These are phyloP conservation scores for Papilio protenor DNA, from an alignment of 2,888 invertebrate genomes.

Conservation along the genomic window DNA sequence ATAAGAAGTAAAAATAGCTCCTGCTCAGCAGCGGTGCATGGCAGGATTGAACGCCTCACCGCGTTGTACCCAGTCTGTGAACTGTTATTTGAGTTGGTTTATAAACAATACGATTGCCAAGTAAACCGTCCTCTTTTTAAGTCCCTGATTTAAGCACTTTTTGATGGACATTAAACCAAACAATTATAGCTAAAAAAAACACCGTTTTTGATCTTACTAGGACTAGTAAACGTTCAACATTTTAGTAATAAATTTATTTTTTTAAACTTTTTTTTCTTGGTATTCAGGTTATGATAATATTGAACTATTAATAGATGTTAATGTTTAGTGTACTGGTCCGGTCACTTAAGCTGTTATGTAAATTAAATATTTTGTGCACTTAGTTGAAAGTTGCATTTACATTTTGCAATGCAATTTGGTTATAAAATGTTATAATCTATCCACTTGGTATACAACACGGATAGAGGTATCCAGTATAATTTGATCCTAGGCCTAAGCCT, in stretches of 20 bases:
- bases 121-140: not conserved
- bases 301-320: not conserved
- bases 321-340: not conserved
- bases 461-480: no score
- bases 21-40: conserved; percentile 10
- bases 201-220: no score
- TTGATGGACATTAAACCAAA: no score
- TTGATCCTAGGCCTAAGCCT: no score
- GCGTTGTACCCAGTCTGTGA: not conserved
- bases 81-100: not conserved
- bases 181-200: no score
- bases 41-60: not conserved
- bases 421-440: not conserved
- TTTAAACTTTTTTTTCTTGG: not conserved
- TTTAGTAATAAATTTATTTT: not conserved
- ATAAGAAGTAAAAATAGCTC: conserved; percentile 18
- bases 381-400: not conserved
- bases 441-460: not conserved
- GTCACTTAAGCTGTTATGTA: not conserved
- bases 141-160: no score
- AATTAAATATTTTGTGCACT: conserved; percentile 9
- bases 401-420: conserved; percentile 3
- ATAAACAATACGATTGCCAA: not conserved
- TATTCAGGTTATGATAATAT: not conserved
- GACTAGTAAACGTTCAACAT: not conserved